Evolutionary conservation across 2,888 invertebrate species (phyloP).

Genomic region (Disparrhopalites patrizii): DNA sequence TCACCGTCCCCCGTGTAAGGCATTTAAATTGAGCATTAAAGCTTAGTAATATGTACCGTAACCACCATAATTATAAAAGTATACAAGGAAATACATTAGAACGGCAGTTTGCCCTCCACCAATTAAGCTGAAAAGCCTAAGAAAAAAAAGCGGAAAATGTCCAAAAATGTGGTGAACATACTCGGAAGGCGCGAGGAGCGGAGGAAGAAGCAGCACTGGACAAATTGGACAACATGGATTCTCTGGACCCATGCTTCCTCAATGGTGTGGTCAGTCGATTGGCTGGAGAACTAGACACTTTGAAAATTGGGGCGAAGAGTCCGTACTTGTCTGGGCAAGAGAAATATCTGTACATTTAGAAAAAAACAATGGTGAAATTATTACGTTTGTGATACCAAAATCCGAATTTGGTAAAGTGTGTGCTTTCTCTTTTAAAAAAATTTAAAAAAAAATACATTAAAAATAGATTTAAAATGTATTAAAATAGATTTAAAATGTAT

Average conservation of each 20-base stretch:
- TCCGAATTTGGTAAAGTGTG: neutral
- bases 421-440: too few species aligned
- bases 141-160: neutral
- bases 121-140: too few species aligned
- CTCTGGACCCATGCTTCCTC: constrained; percentile 74
- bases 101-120: too few species aligned
- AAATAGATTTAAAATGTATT: neutral
- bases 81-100: neutral
- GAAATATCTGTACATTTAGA: constrained; percentile 82
- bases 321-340: constrained; percentile 86
- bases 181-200: constrained; percentile 48
- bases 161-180: constrained; percentile 24
- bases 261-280: constrained; percentile 59
- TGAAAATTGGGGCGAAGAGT: constrained; percentile 85
- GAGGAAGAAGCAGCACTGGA: constrained; percentile 56
- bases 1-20: too few species aligned
- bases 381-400: neutral
- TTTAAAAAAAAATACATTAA: too few species aligned
- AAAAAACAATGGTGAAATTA: too few species aligned
- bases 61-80: too few species aligned
- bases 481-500: neutral
- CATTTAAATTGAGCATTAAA: too few species aligned
- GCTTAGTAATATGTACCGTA: too few species aligned
- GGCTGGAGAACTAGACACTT: constrained; percentile 81
- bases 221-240: constrained; percentile 68